Base-by-base conservation (phyloP, 2,797 vertebrate genomes). In the Thaleichthys pacificus region DNA sequence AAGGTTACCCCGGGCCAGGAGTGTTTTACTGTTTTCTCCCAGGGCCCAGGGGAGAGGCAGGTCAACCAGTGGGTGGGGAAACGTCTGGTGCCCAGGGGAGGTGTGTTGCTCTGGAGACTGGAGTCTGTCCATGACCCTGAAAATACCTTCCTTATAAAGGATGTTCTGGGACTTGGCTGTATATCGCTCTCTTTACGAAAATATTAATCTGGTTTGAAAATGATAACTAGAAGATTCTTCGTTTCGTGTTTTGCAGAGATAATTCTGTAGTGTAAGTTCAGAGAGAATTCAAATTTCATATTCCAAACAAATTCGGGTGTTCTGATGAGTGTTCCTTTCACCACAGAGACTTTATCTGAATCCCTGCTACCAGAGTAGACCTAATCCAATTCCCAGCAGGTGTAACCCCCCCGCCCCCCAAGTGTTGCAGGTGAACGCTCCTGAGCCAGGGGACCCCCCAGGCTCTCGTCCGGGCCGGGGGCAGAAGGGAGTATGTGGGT, bases 1-100 rank as follows among this genome's bases (percentile, higher is more conserved):
- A 21, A 68, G 91, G 90, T 75, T 66, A 0, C 49, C 69, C 71
- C 22, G 87, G 89, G 73, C 61, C 3, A 1, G 30, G 8, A 42
- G 71, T 70, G 75, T 57, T 3, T n/a, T n/a, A n/a, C n/a, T n/a
- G n/a, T 35, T 89, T 87, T 81, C 0, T 90, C 83, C 87, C 91
- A 69, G 95, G 96, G 75, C 66, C 76, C 60, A 96, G 95, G 82
- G 96, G 96, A 80, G 91, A 94, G 67, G 81, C 60, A 64, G 96
- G 96, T 24, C 78, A 77, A 80, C 88, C n/a, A n/a, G n/a, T n/a
- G n/a, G n/a, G n/a, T n/a, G 90, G 68, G 96, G 96, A 47, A 85
- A 83, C 73, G 83, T 87, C n/a, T 79, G 96, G 95, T 26, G 78
- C 3, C 90, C 83, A 86, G 96, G 96, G 86, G 30, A 32, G 24